phyloP scores from a whole-genome alignment of 1,140 invertebrate species.

The Lysiphlebus fabarum region DNA sequence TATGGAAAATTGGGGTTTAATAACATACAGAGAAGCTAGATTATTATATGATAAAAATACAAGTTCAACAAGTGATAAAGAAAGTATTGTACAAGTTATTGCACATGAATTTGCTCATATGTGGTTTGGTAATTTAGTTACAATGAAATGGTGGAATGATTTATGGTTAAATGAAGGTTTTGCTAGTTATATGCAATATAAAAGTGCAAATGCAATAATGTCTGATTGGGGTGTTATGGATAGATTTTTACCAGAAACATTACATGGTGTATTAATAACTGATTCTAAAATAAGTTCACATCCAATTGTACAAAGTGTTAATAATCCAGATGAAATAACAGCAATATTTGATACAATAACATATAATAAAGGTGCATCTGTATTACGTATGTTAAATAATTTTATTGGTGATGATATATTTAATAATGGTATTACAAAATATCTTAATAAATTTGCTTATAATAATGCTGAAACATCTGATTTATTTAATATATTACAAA shows the following conservation, averaged over 20 bases:
- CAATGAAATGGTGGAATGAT: conserved; percentile 90
- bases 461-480: conserved; percentile 78
- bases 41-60: conserved; percentile 69
- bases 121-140: conserved; percentile 91
- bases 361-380: conserved; percentile 86
- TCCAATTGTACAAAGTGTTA: conserved; percentile 80
- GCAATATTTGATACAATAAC: conserved; percentile 91
- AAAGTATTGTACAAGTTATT: conserved; percentile 76
- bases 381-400: conserved; percentile 87
- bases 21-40: conserved; percentile 80
- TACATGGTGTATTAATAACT: conserved; percentile 70
- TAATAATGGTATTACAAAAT: conserved; percentile 67
- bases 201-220: conserved; percentile 69
- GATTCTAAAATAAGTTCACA: conserved; percentile 84
- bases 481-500: conserved; percentile 67
- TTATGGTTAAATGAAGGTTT: conserved; percentile 93
- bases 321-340: conserved; percentile 84
- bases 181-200: conserved; percentile 81
- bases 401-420: conserved; percentile 78
- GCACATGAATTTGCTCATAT: conserved; percentile 90
- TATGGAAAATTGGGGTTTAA: conserved; percentile 92
- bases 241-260: conserved; percentile 70
- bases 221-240: conserved; percentile 79
- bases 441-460: conserved; percentile 69
- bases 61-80: conserved; percentile 72